phyloP scores from a whole-genome alignment of 2,888 invertebrate species.

The Drosophila stalkeri region DNA sequence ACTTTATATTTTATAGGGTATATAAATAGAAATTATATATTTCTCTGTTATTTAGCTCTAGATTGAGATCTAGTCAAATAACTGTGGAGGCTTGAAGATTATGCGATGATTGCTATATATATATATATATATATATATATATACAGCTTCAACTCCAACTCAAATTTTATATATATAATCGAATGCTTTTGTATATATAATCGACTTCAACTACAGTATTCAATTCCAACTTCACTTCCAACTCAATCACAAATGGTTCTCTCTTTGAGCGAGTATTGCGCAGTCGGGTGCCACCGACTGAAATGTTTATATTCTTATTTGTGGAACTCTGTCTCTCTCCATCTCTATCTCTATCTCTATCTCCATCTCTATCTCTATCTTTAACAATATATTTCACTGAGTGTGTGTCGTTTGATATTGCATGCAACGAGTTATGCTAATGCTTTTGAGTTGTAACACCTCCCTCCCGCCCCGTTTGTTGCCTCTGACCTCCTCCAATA shows the following conservation, averaged over 20 bases:
- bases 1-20: too few relatives aligned
- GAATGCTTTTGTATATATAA: too few relatives aligned
- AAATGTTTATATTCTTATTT: background rate
- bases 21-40: too few relatives aligned
- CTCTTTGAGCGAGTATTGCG: constrained; percentile 3
- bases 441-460: constrained; percentile 75
- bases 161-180: too few relatives aligned
- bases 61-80: too few relatives aligned
- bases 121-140: too few relatives aligned
- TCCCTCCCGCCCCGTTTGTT: constrained; percentile 44
- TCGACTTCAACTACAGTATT: too few relatives aligned
- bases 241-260: background rate
- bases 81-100: too few relatives aligned
- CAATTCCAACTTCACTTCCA: background rate
- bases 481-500: constrained; percentile 47
- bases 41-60: too few relatives aligned
- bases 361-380: background rate
- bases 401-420: constrained; percentile 39
- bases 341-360: background rate
- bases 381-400: background rate
- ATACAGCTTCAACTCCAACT: too few relatives aligned
- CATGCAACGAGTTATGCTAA: constrained; percentile 77
- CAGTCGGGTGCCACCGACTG: constrained; percentile 12
- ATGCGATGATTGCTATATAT: too few relatives aligned
- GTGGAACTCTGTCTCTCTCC: background rate